Base-by-base conservation (phyloP, 2,113 vertebrate genomes). In the Protobothrops mucrosquamatus region DNA sequence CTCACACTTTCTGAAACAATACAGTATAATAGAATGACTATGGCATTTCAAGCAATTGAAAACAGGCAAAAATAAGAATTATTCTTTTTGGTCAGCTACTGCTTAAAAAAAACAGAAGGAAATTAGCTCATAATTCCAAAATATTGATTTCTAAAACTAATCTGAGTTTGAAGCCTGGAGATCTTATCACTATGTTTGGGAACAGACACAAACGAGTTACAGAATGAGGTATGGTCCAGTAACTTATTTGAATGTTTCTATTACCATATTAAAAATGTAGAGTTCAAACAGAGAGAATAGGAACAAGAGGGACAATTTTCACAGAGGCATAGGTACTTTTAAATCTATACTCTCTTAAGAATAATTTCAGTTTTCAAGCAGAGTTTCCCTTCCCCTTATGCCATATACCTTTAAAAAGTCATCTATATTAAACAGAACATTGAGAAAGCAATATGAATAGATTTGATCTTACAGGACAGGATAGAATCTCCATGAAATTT, bases 41-140 rank as follows among this genome's bases (percentile, higher is more conserved):
- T 93, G 9, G 51, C 15, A 61, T 51, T 95, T 94, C 48, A 46
- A 48, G 89, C 0, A 0, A 20, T 92, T 95, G 81, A 90, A 93
- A 92, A 92, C 91, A 85, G 93, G 4, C 51, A 29, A 94, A 93
- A 94, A 85, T n/a, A 94, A 6, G 4, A 94, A 55, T 54, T 0
- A 0, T 69, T 90, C 57, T 94, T 54, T 90, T 89, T 18, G 4
- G 1, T 43, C 91, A 93, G 94, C 92, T 94, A 85, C 89, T 94
- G 74, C 90, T 88, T 59, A 91, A 91, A 92, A 94, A 93, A 91
- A 88, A 15, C 61, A 91, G 29, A 92, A 52, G 46, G 59, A 91
- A 81, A 24, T 90, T 48, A n/a, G 92, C 92, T 91, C 91, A 29
- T 20, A 0, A 54, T 0, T 4, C 0, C 0, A 55, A 24, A 51